Percentiles rank a stretch among this genome's conserved stretches.
phyloP scores from a whole-genome alignment of 1,140 invertebrate genomes.

The Sycophila sp. region DNA sequence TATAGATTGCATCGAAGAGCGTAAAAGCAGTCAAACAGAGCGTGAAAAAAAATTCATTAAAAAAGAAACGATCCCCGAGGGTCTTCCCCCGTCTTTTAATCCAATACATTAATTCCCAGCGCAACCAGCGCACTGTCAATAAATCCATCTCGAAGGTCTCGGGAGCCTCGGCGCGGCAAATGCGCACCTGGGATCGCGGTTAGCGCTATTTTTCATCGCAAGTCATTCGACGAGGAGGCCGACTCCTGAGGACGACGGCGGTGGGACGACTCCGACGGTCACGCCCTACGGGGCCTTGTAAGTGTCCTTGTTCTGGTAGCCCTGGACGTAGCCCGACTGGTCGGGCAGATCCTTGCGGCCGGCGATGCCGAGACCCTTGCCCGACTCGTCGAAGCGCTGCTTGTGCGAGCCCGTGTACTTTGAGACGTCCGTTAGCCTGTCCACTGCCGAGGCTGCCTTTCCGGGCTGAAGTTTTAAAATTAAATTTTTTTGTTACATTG shows the following conservation, averaged over 20 bases:
- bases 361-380: conserved; percentile 89
- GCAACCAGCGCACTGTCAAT: too few relatives aligned
- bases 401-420: conserved; percentile 94
- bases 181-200: conserved; percentile 12
- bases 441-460: conserved; percentile 78
- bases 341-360: conserved; percentile 84
- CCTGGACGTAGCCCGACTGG: conserved; percentile 86
- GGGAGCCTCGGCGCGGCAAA: too few relatives aligned
- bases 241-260: neutral
- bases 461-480: conserved; percentile 63
- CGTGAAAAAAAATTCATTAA: too few relatives aligned
- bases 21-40: too few relatives aligned
- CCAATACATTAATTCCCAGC: too few relatives aligned
- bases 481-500: neutral
- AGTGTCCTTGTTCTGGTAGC: conserved; percentile 87
- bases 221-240: neutral
- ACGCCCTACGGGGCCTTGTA: conserved; percentile 65
- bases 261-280: too few relatives aligned
- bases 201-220: neutral
- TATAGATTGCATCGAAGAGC: too few relatives aligned
- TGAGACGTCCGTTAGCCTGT: conserved; percentile 87
- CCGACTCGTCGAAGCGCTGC: conserved; percentile 85
- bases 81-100: too few relatives aligned
- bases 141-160: too few relatives aligned
- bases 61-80: too few relatives aligned